Percentiles rank a stretch among this genome's conserved stretches.
phyloP scores from a whole-genome alignment of 2,113 vertebrate species.

The Ia io region DNA sequence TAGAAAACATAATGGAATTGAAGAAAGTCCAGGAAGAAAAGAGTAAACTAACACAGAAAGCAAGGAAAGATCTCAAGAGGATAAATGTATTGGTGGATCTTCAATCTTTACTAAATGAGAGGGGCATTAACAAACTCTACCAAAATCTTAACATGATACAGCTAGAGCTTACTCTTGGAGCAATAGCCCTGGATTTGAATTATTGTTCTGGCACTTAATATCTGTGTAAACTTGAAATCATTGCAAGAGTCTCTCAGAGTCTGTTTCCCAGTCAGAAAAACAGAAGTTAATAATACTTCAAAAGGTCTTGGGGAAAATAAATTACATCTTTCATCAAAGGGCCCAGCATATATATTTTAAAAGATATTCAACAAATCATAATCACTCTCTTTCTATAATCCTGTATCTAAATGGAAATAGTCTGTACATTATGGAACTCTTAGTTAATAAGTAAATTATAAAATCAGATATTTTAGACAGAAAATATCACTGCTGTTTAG shows the following conservation, averaged over 20 bases:
- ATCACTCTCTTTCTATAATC: background rate
- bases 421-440: too few relatives aligned
- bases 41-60: background rate
- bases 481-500: background rate
- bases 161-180: background rate
- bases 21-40: background rate
- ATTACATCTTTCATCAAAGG: background rate
- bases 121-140: background rate
- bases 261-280: background rate
- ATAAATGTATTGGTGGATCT: background rate
- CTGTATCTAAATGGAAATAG: background rate
- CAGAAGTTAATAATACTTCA: background rate
- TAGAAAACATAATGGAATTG: background rate
- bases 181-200: background rate
- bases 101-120: background rate
- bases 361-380: background rate
- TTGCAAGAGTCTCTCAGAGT: background rate
- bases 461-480: background rate
- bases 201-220: background rate
- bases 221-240: background rate
- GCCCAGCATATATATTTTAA: background rate
- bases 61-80: background rate
- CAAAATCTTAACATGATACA: background rate
- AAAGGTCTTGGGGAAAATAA: background rate
- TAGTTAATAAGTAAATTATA: background rate